Evolutionary conservation across 2,797 vertebrate genomes (phyloP), one percentile per base, ranked within the genome.

Genomic region (Hapalemur alaotrensis): DNA sequence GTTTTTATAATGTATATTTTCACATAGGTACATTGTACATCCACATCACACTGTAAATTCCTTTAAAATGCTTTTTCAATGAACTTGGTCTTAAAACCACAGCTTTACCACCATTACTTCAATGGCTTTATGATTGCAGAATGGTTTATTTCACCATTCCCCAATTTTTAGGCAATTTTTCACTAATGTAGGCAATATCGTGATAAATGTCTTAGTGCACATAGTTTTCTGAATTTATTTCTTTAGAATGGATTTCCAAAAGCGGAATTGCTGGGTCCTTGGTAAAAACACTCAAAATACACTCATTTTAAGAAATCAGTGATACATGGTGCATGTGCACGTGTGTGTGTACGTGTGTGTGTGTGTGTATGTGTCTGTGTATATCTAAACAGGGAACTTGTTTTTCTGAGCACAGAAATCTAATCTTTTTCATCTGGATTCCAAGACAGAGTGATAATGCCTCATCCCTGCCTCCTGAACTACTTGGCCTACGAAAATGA

Each of bases 401-500:
- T 32, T 78, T 88, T 69, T 59, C 67, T 61, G 73, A 89, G 69
- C 38, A 43, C 25, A 61, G 61, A 93, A 97, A 59, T 38, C 52
- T 67, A 35, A 89, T 28, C 8, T 52, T 91, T 93, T 97, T 93
- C 93, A 86, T 92, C 91, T 89, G 75, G 89, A 93, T 89, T 96
- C 91, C 93, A 93, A 38, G 52, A 91, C 83, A 96, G 95, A 95
- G 76, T 83, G 93, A 89, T 96, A 95, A 97, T 38, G 46, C 86
- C 95, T 91, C 85, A 81, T 95, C 91, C 89, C 94, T 97, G 84
- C 59, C 78, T 98, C 95, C 91, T 98, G 93, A 90, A 46, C 95
- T 97, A 88, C 86, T 97, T 79, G 95, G 54, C 30, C 91, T 98
- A 96, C 81, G 91, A 95, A 57, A 97, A 97, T 70, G 5, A 95